Percentiles rank a stretch among this genome's conserved stretches.
These are phyloP conservation scores for Chirona hameri DNA, from an alignment of 2,888 invertebrate species.

Conservation along the genomic window DNA sequence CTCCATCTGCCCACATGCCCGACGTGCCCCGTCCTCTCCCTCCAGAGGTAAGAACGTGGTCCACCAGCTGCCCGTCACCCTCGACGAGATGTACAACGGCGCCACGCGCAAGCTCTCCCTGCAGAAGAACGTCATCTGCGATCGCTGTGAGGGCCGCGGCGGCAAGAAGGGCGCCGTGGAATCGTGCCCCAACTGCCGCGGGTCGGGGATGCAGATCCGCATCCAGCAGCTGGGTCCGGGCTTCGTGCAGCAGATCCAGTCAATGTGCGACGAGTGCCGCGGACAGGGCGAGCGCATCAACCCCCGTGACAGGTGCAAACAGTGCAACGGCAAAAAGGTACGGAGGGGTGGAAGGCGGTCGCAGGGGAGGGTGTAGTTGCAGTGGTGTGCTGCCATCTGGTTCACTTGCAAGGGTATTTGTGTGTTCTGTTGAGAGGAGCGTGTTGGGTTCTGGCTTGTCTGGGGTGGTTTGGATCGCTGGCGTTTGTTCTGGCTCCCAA, in stretches of 20 bases:
- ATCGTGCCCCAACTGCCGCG: conserved; percentile 78
- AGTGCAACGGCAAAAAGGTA: conserved; percentile 80
- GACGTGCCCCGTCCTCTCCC: too few species aligned
- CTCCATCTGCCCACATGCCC: too few species aligned
- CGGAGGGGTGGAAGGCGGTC: conserved; percentile 10
- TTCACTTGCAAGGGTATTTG: too few species aligned
- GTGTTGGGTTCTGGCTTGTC: too few species aligned
- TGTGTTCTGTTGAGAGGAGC: too few species aligned
- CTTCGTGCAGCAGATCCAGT: conserved; percentile 87
- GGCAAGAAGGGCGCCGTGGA: conserved; percentile 90
- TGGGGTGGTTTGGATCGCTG: too few species aligned
- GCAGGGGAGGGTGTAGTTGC: too few species aligned
- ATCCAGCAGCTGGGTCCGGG: conserved; percentile 70
- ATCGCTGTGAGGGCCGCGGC: conserved; percentile 88
- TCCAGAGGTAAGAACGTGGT: conserved; percentile 79
- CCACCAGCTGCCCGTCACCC: conserved; percentile 83
- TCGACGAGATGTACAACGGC: conserved; percentile 94
- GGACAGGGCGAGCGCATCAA: conserved; percentile 82
- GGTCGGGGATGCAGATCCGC: conserved; percentile 70
- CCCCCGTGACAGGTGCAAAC: conserved; percentile 89
- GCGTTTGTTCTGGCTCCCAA: too few species aligned
- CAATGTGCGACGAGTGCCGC: conserved; percentile 77
- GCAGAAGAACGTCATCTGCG: conserved; percentile 93
- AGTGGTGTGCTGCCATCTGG: too few species aligned
- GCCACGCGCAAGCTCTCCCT: conserved; percentile 85